Base-by-base conservation (phyloP, 2,797 vertebrate genomes). In the Coluber constrictor region DNA sequence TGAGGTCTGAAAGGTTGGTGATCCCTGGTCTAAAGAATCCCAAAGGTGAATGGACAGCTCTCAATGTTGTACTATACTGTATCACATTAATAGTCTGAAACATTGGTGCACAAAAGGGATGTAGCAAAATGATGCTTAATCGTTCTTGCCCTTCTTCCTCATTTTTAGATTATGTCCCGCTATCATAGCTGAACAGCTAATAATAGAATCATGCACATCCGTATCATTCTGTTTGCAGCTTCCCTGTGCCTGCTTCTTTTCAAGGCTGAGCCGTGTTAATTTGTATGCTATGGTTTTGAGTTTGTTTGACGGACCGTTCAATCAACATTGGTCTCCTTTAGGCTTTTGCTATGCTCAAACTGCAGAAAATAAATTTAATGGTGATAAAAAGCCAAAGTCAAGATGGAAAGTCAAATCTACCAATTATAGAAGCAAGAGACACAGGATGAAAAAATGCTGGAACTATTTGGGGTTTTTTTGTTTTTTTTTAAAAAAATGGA, bases 401-500 rank as follows among this genome's bases (percentile, higher is more conserved):
- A 83, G 63, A 87, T 4, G 4, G 37, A 94, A 94, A 91, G 51
- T 66, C 10, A 93, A 93, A 91, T 5, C 32, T 92, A 83, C 88
- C 27, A 90, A 57, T 86, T 92, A 27, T 15, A 92, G 94, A 87
- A 94, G 0, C 16, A 93, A 15, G 3, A 5, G 18, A 51, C 94
- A 23, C 0, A 20, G 59, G 92, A 87, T n/a, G 83, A 51, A 89
- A 1, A 89, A 12, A 86, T 57, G 51, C 66, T 37, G 4, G 94
- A 16, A 90, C 5, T 25, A 92, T 0, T 0, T 86, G 57, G 25
- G 3, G n/a, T n/a, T 27, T 61, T 61, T 61, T 27, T 6, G 47
- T 0, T 51, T 51, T 51, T 32, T 43, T 90, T 25, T 57, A 59
- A 92, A 87, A 47, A 57, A 37, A 91, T 74, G 61, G 13, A 37